These are phyloP conservation scores for Stichodactyla mertensii DNA, from an alignment of 64 coral and sea anemone species.

Conservation along the genomic window DNA sequence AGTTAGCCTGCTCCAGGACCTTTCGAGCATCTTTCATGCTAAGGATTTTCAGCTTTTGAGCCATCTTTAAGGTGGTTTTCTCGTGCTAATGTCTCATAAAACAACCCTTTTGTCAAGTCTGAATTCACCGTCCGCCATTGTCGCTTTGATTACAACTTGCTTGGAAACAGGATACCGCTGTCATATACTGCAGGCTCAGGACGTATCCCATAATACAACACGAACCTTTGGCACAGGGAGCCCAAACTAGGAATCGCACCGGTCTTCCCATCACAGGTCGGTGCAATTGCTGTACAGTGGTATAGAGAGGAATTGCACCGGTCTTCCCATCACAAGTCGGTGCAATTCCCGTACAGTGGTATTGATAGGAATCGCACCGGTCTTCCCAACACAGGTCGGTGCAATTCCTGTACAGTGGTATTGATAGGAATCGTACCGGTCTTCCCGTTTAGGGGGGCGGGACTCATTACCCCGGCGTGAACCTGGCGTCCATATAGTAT, in stretches of 20 bases:
- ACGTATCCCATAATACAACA: neutral
- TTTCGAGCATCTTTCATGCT: slow-evolving; percentile 32
- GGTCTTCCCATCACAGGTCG: too few species aligned
- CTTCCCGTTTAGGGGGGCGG: too few species aligned
- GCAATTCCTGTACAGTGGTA: too few species aligned
- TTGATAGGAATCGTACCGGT: too few species aligned
- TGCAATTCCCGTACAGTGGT: too few species aligned
- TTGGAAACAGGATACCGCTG: slow-evolving; percentile 26
- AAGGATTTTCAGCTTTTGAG: neutral
- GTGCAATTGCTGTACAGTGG: too few species aligned
- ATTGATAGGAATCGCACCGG: too few species aligned
- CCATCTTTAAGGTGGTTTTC: neutral
- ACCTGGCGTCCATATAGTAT: too few species aligned
- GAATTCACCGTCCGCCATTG: neutral
- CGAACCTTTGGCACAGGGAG: neutral
- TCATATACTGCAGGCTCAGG: neutral
- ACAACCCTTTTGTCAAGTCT: neutral
- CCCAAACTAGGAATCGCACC: neutral
- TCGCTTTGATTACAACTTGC: slow-evolving; percentile 19
- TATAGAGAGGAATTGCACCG: too few species aligned
- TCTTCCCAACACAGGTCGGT: too few species aligned
- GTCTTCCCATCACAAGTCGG: too few species aligned
- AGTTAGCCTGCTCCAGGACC: slow-evolving; percentile 22
- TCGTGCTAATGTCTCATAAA: neutral
- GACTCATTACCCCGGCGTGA: too few species aligned